phyloP scores from a whole-genome alignment of 2,113 vertebrate species.

The Cichladusa arquata region DNA sequence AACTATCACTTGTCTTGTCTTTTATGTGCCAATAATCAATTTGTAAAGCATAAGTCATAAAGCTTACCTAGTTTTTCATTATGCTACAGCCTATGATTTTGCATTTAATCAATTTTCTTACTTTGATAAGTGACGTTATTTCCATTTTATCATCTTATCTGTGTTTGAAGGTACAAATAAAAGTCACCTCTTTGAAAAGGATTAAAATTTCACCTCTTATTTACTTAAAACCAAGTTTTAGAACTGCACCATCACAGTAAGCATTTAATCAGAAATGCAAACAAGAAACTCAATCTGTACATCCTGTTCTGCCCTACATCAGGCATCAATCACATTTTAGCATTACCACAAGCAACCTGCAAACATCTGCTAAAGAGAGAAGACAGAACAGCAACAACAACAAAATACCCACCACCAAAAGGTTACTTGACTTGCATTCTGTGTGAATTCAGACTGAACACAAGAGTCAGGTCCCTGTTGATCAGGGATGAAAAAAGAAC shows the following conservation, averaged over 20 bases:
- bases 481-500: not conserved
- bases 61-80: not conserved
- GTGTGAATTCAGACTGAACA: not conserved
- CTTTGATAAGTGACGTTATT: not conserved
- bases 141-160: slow-evolving; percentile 34
- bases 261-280: not conserved
- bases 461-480: not conserved
- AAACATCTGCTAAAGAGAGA: not conserved
- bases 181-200: not conserved
- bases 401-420: not conserved
- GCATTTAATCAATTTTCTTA: not conserved
- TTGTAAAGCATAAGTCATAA: not conserved
- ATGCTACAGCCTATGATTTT: not conserved
- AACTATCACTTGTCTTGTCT: not conserved
- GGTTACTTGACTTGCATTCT: not conserved
- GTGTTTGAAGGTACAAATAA: slow-evolving; percentile 23
- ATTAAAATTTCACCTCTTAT: not conserved
- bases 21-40: slow-evolving; percentile 1
- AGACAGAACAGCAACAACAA: not conserved
- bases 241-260: not conserved
- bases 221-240: slow-evolving; percentile 12
- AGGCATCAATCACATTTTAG: not conserved
- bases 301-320: not conserved
- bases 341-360: not conserved
- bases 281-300: not conserved